Conservation (phyloP, 2,797 vertebrate genomes). For the Scleropages formosus region DNA sequence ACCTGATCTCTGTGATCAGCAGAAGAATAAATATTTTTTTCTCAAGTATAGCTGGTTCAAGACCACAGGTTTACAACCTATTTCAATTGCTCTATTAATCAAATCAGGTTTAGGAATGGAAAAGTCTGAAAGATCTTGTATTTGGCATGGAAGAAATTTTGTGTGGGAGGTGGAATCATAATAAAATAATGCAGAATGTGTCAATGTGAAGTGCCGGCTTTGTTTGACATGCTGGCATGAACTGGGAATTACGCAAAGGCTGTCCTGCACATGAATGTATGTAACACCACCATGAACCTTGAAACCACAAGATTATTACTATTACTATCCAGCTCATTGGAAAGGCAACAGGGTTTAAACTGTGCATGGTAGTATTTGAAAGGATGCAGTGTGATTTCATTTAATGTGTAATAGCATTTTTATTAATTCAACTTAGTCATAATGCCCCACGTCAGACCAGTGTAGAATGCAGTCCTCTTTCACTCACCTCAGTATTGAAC, state of each 20-base stretch:
- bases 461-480: too few species aligned
- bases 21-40: conserved; percentile 36
- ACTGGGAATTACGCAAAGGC: background rate
- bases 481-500: too few species aligned
- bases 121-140: conserved; percentile 17
- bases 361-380: too few species aligned
- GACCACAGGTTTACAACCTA: background rate
- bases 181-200: conserved; percentile 18
- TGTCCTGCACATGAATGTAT: too few species aligned
- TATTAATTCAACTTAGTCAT: too few species aligned
- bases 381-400: too few species aligned
- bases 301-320: too few species aligned
- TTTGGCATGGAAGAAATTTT: background rate
- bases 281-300: too few species aligned
- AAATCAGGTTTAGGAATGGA: background rate
- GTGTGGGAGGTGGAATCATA: background rate
- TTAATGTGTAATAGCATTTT: too few species aligned
- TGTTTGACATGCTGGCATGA: background rate
- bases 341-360: too few species aligned
- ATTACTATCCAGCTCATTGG: too few species aligned
- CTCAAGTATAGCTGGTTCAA: conserved; percentile 28
- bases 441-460: too few species aligned
- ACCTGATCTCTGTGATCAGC: background rate
- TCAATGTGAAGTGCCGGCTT: conserved; percentile 5
- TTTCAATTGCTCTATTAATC: conserved; percentile 1